Percentiles rank a stretch among this genome's conserved stretches.
Evolutionary conservation across 2,888 invertebrate genomes (phyloP).

Genomic region (Dicycla oo): DNA sequence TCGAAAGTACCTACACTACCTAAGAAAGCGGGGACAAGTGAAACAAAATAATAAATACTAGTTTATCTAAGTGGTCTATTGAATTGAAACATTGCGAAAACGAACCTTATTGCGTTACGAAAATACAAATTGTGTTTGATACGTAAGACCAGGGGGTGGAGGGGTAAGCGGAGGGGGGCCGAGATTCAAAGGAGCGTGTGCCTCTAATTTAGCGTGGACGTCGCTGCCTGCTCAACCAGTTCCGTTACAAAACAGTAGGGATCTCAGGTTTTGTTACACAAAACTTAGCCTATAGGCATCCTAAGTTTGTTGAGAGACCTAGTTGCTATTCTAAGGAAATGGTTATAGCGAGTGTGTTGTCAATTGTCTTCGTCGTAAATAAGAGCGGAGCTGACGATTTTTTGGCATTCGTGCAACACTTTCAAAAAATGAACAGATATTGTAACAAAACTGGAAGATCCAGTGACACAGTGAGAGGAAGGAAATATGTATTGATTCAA

Average conservation of each 20-base stretch:
- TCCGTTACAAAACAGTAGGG: conserved; percentile 78
- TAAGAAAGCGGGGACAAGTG: conserved; percentile 66
- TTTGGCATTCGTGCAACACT: not conserved
- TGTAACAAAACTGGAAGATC: not conserved
- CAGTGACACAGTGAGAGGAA: too few species aligned
- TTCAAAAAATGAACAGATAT: not conserved
- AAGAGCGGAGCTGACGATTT: not conserved
- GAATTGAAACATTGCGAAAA: conserved; percentile 86
- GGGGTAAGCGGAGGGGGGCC: conserved; percentile 71
- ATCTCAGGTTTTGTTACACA: conserved; percentile 73
- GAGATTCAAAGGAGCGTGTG: conserved; percentile 74
- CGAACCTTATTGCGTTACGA: conserved; percentile 81
- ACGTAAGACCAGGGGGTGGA: conserved; percentile 65
- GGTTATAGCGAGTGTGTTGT: not conserved
- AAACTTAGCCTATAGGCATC: conserved; percentile 49
- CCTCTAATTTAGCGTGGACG: conserved; percentile 74
- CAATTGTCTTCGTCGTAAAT: conserved; percentile 7
- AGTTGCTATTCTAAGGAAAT: conserved; percentile 32
- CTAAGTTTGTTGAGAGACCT: conserved; percentile 29
- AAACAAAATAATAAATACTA: conserved; percentile 77
- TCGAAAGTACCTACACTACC: conserved; percentile 51
- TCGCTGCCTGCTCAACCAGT: conserved; percentile 79
- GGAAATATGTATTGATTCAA: not conserved
- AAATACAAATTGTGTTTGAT: conserved; percentile 83
- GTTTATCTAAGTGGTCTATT: conserved; percentile 79